These are phyloP conservation scores for Oryctes rhinoceros DNA, from an alignment of 1,140 invertebrate genomes.

Conservation along the genomic window DNA sequence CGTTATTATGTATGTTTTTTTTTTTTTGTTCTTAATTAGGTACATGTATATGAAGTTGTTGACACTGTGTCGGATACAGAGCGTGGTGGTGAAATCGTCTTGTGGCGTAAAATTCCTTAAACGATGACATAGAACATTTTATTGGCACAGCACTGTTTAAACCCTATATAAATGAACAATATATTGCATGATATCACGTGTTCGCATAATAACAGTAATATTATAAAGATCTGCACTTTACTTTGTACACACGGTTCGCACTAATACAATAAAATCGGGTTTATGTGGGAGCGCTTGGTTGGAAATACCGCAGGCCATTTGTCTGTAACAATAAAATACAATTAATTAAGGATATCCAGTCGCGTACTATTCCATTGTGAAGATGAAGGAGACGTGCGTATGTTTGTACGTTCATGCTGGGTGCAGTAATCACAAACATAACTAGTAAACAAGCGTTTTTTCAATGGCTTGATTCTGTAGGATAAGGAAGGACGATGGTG, in stretches of 20 bases:
- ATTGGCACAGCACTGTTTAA: constrained; percentile 38
- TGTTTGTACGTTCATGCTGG: neutral
- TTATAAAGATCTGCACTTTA: constrained; percentile 35
- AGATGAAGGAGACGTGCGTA: neutral
- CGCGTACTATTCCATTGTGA: constrained; percentile 10
- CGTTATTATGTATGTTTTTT: neutral
- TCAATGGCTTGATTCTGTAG: too few species aligned
- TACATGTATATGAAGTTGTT: constrained; percentile 2
- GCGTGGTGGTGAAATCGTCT: neutral
- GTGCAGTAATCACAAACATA: too few species aligned
- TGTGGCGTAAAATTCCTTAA: neutral
- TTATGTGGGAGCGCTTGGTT: constrained; percentile 66
- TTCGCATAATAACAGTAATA: constrained; percentile 10
- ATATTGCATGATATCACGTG: constrained; percentile 39
- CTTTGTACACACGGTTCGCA: constrained; percentile 35
- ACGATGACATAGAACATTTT: constrained; percentile 19
- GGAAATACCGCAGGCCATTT: constrained; percentile 78
- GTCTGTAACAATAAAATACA: constrained; percentile 66
- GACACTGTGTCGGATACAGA: constrained; percentile 18
- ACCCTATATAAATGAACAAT: constrained; percentile 35
- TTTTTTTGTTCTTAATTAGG: neutral
- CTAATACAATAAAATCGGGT: constrained; percentile 31
- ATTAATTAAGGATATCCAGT: constrained; percentile 31
- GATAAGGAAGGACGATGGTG: too few species aligned
- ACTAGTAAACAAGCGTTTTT: too few species aligned